Evolutionary conservation across 2,113 vertebrate genomes (phyloP).

Genomic region (Donacobius atricapilla): DNA sequence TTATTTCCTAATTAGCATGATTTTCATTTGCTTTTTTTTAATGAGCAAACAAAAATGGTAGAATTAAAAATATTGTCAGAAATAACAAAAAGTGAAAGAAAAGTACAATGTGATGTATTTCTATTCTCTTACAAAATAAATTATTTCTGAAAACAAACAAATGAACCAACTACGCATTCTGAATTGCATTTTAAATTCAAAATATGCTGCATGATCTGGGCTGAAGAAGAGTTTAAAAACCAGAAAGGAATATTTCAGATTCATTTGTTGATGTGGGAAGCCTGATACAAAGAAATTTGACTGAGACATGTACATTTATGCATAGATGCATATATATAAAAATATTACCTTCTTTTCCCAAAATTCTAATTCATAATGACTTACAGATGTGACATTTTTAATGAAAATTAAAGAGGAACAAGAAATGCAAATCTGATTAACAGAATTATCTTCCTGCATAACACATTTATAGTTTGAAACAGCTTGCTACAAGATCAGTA

Average conservation of each 20-base stretch:
- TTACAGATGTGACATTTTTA: not conserved
- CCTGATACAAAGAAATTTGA: not conserved
- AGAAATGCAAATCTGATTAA: not conserved
- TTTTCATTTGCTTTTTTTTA: not conserved
- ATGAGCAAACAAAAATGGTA: not conserved
- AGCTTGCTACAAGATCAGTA: not conserved
- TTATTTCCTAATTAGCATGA: fast-evolving
- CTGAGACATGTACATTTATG: not conserved
- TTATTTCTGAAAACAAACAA: not conserved
- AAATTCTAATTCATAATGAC: not conserved
- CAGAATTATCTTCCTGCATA: not conserved
- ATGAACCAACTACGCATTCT: not conserved
- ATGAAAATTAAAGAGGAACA: not conserved
- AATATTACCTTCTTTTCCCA: not conserved
- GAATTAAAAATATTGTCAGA: not conserved
- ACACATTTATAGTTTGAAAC: not conserved
- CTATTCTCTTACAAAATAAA: not conserved
- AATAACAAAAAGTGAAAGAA: not conserved
- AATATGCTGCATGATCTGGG: not conserved
- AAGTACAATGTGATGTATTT: not conserved
- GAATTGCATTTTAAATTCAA: not conserved
- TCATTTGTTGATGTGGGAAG: not conserved
- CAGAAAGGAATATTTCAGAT: not conserved
- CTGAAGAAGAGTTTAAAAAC: not conserved
- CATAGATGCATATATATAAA: not conserved